A percentile compares a stretch with the other conserved stretches of the same genome.
phyloP scores from a whole-genome alignment of 2,113 vertebrate species.

The Ibidorhyncha struthersii region DNA sequence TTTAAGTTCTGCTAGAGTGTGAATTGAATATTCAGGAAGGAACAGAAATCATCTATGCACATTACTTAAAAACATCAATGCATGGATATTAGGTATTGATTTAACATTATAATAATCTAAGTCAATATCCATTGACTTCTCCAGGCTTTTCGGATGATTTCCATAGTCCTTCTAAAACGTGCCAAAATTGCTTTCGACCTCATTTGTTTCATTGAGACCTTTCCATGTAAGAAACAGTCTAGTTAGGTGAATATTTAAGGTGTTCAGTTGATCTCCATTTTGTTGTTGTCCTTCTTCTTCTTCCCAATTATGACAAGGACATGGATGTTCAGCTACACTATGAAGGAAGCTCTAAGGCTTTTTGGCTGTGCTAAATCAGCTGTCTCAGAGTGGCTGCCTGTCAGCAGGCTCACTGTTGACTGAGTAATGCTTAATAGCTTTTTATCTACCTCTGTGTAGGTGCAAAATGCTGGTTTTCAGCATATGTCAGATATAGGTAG shows the following conservation, averaged over 20 bases:
- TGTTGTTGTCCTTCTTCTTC: not conserved
- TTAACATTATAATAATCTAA: not conserved
- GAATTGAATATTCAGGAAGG: not conserved
- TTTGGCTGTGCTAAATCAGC: not conserved
- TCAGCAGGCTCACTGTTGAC: not conserved
- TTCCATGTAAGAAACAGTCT: not conserved
- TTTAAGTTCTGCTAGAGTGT: not conserved
- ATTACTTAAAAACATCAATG: not conserved
- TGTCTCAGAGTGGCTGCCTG: not conserved
- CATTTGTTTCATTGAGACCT: not conserved
- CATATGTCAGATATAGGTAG: not conserved
- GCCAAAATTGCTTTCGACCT: not conserved
- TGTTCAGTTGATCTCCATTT: not conserved
- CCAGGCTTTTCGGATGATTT: not conserved
- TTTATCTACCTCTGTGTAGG: fast-evolving
- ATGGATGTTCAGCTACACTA: not conserved
- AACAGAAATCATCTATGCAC: not conserved
- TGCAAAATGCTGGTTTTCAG: not conserved
- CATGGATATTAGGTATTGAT: not conserved
- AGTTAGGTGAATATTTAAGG: not conserved
- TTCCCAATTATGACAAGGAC: not conserved
- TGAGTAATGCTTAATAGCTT: not conserved
- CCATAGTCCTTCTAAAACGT: not conserved
- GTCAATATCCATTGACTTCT: not conserved
- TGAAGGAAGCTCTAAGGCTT: not conserved